A percentile compares a stretch with the other conserved stretches of the same genome.
Evolutionary conservation across 1,140 invertebrate species (phyloP).

Genomic region (Leptopilina boulardi): DNA sequence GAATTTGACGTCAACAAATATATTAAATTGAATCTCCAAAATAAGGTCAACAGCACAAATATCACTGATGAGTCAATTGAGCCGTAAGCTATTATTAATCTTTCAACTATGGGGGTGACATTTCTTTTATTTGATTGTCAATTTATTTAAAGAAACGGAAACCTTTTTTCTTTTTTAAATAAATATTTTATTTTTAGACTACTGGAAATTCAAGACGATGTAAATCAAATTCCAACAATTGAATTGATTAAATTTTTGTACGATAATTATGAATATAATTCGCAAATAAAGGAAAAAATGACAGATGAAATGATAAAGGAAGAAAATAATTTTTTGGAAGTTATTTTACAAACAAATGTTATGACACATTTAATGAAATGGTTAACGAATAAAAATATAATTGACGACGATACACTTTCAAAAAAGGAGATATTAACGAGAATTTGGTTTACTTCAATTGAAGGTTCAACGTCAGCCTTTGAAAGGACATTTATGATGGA

Average conservation of each 20-base stretch:
- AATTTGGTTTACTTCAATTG: conserved; percentile 88
- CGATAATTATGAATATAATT: conserved; percentile 85
- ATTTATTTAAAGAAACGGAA: no score
- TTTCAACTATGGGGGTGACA: not conserved
- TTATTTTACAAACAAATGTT: conserved; percentile 78
- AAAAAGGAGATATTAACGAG: conserved; percentile 84
- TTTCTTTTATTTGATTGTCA: not conserved
- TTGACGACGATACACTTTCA: conserved; percentile 67
- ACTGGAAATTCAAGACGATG: conserved; percentile 56
- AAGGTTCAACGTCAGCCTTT: conserved; percentile 88
- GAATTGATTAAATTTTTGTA: conserved; percentile 80
- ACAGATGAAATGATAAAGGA: conserved; percentile 78
- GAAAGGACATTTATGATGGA: conserved; percentile 93
- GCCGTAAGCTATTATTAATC: conserved; percentile 63
- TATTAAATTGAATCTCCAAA: conserved; percentile 70
- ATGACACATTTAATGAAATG: conserved; percentile 79
- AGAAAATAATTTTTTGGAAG: conserved; percentile 78
- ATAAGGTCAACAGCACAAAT: conserved; percentile 51
- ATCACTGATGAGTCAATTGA: conserved; percentile 65
- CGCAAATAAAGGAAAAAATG: conserved; percentile 83
- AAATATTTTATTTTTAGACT: conserved; percentile 62
- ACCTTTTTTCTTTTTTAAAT: no score
- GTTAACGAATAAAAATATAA: conserved; percentile 74
- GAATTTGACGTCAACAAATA: conserved; percentile 62
- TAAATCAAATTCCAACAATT: conserved; percentile 72